Evolutionary conservation across 64 coral and sea anemone species (phyloP), one percentile per base, ranked within the genome.

Genomic region (Catalaphyllia jardinei): DNA sequence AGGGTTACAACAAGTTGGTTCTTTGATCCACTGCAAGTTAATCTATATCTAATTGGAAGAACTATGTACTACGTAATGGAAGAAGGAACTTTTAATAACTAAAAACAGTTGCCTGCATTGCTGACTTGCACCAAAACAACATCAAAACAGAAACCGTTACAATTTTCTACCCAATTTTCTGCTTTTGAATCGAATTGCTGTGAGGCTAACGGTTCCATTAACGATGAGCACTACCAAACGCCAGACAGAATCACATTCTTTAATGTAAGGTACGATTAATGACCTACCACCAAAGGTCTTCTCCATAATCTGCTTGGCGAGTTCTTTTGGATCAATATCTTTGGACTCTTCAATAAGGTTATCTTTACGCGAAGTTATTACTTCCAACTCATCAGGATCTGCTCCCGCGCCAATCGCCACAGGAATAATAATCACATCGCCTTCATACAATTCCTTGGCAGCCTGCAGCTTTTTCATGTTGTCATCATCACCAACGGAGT

Each of bases 351-450:
- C 46, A 18, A 94, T 94, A 10, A 94, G 60, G 69, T 87, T 69
- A 0, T 76, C 31, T 29, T 90, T 79, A 24, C 73, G 57, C 17
- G 50, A 10, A 39, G 89, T 91, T 18, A 87, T 49, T 33, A 30
- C 80, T 72, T 74, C 80, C 2, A 84, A 22, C 31, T 94, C 93
- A 62, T 71, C 60, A 8, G 67, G 89, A 55, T 94, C 74, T 14
- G 86, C 83, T 79, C 87, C 74, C 33, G 54, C 60, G 16, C 89
- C 93, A 72, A 94, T 88, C 50, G 87, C 79, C 24, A 94, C 88
- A 8, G 89, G 88, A 54, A 94, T 91, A 30, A 91, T 33, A 42
- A 54, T 72, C 4, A 94, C 77, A 29, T 80, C 76, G 18, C 50
- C 60, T 79, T 28, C 52, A 20, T 87, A 89, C 60, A 94, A 10